phyloP scores from a whole-genome alignment of 2,888 invertebrate species.

The Pristionchus exspectatus region DNA sequence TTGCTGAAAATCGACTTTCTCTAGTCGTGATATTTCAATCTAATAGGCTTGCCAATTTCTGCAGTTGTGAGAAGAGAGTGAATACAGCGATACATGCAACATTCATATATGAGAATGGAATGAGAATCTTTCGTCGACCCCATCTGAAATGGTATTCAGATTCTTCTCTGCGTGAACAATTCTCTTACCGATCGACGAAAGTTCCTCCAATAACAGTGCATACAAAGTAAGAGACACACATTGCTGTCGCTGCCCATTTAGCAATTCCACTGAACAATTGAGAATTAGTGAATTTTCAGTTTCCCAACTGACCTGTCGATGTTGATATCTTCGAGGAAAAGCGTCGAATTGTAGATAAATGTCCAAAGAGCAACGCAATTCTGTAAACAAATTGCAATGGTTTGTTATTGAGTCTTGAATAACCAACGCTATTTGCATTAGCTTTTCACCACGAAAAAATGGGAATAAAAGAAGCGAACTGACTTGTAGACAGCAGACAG shows the following conservation, averaged over 20 bases:
- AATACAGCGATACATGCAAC: constrained; percentile 62
- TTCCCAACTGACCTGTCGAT: constrained; percentile 30
- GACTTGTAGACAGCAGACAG: constrained; percentile 63
- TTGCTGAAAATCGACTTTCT: neutral
- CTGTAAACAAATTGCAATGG: too few species aligned
- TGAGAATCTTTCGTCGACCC: constrained; percentile 67
- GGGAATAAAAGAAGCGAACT: neutral
- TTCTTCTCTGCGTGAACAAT: neutral
- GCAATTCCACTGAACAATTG: constrained; percentile 57
- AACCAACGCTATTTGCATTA: too few species aligned
- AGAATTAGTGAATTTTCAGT: neutral
- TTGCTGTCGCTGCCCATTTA: constrained; percentile 67
- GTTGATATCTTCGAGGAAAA: constrained; percentile 60
- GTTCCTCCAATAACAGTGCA: constrained; percentile 67
- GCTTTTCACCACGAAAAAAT: neutral
- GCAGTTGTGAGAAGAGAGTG: constrained; percentile 65
- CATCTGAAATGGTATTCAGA: constrained; percentile 57
- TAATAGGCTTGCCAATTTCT: constrained; percentile 50
- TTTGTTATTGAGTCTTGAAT: too few species aligned
- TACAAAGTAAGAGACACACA: constrained; percentile 68
- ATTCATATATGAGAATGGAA: constrained; percentile 65
- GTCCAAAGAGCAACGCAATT: constrained; percentile 72
- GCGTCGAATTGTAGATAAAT: constrained; percentile 68
- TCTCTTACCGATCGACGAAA: constrained; percentile 67
- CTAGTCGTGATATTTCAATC: neutral